Percentiles rank a stretch among this genome's conserved stretches.
Conservation (phyloP, 1,140 invertebrate genomes). For the Onthophagus taurus region DNA sequence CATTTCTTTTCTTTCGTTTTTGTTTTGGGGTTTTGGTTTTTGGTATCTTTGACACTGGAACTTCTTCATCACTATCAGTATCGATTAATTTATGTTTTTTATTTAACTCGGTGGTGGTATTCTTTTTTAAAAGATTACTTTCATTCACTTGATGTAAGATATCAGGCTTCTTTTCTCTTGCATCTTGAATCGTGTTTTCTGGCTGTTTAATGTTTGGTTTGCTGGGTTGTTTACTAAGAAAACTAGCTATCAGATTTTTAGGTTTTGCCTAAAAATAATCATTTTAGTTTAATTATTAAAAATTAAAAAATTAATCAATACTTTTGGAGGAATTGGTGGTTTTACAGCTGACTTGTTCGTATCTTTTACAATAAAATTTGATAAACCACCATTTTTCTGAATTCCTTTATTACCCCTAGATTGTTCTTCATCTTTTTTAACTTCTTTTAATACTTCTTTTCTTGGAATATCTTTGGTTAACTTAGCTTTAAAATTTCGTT, state of each 20-base stretch:
- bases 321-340: not conserved
- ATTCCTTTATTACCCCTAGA: not conserved
- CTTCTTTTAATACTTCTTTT: conserved; percentile 2
- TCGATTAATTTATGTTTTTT: not conserved
- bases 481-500: conserved; percentile 7
- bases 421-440: not conserved
- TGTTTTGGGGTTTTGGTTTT: not conserved
- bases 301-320: not conserved
- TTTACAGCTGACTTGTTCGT: not conserved
- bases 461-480: not conserved
- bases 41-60: not conserved
- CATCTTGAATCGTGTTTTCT: not conserved
- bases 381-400: not conserved
- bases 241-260: conserved; percentile 8
- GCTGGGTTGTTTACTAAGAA: not conserved
- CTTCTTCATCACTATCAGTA: not conserved
- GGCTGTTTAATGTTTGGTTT: not conserved
- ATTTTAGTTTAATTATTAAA: not conserved
- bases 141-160: not conserved
- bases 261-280: conserved; percentile 2
- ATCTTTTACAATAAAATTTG: not conserved
- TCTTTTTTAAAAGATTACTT: not conserved
- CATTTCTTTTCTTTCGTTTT: conserved; percentile 5
- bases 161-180: not conserved
- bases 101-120: not conserved